phyloP scores from a whole-genome alignment of 2,888 invertebrate genomes.

The Apamea anceps region DNA sequence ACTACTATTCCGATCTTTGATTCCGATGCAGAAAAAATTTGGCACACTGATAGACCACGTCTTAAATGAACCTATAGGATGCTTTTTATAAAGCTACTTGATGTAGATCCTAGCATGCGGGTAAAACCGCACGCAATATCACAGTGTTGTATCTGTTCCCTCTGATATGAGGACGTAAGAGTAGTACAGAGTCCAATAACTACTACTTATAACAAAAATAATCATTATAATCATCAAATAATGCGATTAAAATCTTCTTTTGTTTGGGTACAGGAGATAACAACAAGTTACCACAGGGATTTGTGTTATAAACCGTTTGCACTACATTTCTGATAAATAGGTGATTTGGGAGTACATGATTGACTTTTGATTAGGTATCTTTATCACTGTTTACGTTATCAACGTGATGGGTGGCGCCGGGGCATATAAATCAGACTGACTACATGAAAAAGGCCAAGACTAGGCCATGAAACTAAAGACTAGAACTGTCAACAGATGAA shows the following conservation, averaged over 20 bases:
- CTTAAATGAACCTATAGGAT: neutral
- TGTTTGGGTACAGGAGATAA: slow-evolving; percentile 38
- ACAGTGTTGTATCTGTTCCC: no score
- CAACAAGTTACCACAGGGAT: slow-evolving; percentile 2
- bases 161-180: neutral
- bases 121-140: no score
- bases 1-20: no score
- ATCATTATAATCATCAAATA: slow-evolving; percentile 6
- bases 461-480: neutral
- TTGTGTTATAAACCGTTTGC: slow-evolving; percentile 10
- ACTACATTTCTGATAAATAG: slow-evolving; percentile 36
- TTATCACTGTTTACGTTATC: slow-evolving; percentile 39
- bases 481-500: neutral
- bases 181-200: neutral
- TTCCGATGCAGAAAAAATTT: neutral
- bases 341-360: slow-evolving; percentile 13
- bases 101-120: neutral
- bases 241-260: slow-evolving; percentile 39
- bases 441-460: neutral
- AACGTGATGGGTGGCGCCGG: slow-evolving; percentile 44
- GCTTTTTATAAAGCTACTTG: neutral
- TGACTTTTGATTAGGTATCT: slow-evolving; percentile 16
- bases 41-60: neutral
- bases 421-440: slow-evolving; percentile 3
- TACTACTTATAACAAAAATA: neutral